phyloP scores from a whole-genome alignment of 1,140 invertebrate species.

The Papilio aristodemus region DNA sequence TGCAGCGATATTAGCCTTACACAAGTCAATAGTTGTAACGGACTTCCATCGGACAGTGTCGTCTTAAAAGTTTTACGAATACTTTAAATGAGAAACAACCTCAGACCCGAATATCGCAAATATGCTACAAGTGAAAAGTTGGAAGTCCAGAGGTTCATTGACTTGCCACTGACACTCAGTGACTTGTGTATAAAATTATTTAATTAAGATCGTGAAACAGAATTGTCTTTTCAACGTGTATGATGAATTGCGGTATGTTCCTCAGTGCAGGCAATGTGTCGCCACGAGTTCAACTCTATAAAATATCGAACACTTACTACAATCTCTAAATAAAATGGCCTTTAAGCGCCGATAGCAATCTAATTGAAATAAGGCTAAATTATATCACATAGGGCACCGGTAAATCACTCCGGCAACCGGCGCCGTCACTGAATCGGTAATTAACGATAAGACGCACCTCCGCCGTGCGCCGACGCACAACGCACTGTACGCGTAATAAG shows the following conservation, averaged over 20 bases:
- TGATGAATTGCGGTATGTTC: background rate
- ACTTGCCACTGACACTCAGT: no score
- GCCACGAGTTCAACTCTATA: constrained; percentile 19
- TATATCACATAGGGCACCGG: constrained; percentile 44
- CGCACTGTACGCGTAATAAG: constrained; percentile 46
- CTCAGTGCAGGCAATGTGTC: background rate
- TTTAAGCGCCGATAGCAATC: constrained; percentile 31
- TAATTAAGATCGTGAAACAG: no score
- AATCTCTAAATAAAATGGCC: constrained; percentile 31
- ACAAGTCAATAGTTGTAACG: constrained; percentile 16
- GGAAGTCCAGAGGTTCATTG: no score
- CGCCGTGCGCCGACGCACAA: constrained; percentile 49
- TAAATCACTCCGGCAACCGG: constrained; percentile 64
- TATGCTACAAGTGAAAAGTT: no score
- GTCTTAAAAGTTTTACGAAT: background rate
- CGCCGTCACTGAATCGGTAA: constrained; percentile 54
- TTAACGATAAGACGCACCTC: constrained; percentile 68
- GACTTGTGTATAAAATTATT: no score
- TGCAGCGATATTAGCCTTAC: background rate
- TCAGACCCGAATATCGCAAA: no score
- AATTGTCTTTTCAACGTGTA: background rate
- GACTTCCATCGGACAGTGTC: background rate
- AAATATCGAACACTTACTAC: background rate
- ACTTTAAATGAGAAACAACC: no score
- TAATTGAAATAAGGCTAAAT: constrained; percentile 56